Base-by-base conservation (phyloP, 2,113 vertebrate species). In the Gasterosteus nipponicus region DNA sequence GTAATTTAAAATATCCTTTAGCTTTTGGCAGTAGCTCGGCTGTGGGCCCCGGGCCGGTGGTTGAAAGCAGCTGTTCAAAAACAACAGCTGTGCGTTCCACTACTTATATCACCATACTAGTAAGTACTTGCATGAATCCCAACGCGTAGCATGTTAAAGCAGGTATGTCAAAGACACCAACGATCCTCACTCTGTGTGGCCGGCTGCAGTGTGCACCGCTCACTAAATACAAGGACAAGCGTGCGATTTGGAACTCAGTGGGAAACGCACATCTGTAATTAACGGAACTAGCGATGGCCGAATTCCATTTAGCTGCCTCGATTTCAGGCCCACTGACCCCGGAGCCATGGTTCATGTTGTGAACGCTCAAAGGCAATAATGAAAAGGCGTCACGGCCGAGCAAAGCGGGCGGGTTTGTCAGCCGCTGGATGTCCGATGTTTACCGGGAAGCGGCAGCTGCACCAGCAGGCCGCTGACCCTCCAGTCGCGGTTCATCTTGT, bases 381-480 rank as follows among this genome's bases (percentile, higher is more conserved):
- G 18, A 51, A 18, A 51, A 19, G 10, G 49, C 0, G 47, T 53
- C 5, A 42, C 11, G 31, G 14, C 18, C 46, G 53, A 72, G 3
- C 41, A 2, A 41, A 18, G 44, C 35, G 0, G 14, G 44, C 15
- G 39, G 44, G 54, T 54, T 42, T 38, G 10, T 14, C 19, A 60
- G 22, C 19, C 12, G 35, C 60, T 49, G 53, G 22, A 66, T 64
- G 35, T 69, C 49, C 49, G 10, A 46, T 87, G 63, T 81, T 86
- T 83, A 93, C 92, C 92, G 35, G 92, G 93, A 86, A 93, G 96
- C 75, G 97, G 97, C 31, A 98, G 91, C 86, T 98, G 97, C 86
- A 98, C 95, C 80, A 98, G 91, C 77, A 98, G 86, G 22, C 96
- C 96, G 84, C 95, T 98, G 85, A 98, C 95, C 89, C 88, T 93